Conservation (phyloP, 2,797 vertebrate species). For the Halcyon leucocephala region DNA sequence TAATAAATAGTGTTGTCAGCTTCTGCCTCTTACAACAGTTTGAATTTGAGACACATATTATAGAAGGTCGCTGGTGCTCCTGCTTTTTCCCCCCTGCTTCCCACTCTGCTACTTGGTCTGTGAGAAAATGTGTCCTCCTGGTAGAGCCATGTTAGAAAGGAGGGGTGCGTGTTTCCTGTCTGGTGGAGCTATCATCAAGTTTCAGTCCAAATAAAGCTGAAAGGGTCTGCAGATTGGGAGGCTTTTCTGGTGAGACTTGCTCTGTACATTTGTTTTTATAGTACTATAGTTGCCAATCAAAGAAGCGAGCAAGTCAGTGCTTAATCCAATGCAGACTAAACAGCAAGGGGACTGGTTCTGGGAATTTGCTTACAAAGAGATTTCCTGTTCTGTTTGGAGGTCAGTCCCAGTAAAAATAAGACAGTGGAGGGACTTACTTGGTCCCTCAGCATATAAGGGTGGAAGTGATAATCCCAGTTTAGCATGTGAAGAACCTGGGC, state of each 20-base stretch:
- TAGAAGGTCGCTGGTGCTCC: background rate
- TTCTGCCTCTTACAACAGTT: conserved; percentile 29
- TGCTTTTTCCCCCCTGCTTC: background rate
- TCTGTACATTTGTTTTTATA: conserved; percentile 78
- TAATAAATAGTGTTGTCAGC: conserved; percentile 44
- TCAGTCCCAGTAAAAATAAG: conserved; percentile 62
- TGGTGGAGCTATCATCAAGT: conserved; percentile 70
- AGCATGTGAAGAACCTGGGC: background rate
- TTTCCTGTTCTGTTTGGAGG: conserved; percentile 78
- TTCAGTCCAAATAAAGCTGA: conserved; percentile 79
- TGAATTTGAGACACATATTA: background rate
- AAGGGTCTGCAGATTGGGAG: conserved; percentile 52
- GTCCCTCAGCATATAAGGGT: background rate
- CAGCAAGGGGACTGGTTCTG: conserved; percentile 72
- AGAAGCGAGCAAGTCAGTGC: conserved; percentile 64
- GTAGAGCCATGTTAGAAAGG: conserved; percentile 44
- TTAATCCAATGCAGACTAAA: conserved; percentile 80
- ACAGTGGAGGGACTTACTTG: conserved; percentile 16
- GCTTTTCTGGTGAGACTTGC: conserved; percentile 65
- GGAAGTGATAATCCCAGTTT: conserved; percentile 11
- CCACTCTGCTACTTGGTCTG: conserved; percentile 11
- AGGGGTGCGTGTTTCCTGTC: conserved; percentile 71
- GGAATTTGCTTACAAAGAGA: conserved; percentile 77
- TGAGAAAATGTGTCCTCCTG: conserved; percentile 72
- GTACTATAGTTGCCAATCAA: conserved; percentile 79